A percentile compares a stretch with the other conserved stretches of the same genome.
These are phyloP conservation scores for Bimastos eiseni DNA, from an alignment of 2,888 invertebrate genomes.

Conservation along the genomic window DNA sequence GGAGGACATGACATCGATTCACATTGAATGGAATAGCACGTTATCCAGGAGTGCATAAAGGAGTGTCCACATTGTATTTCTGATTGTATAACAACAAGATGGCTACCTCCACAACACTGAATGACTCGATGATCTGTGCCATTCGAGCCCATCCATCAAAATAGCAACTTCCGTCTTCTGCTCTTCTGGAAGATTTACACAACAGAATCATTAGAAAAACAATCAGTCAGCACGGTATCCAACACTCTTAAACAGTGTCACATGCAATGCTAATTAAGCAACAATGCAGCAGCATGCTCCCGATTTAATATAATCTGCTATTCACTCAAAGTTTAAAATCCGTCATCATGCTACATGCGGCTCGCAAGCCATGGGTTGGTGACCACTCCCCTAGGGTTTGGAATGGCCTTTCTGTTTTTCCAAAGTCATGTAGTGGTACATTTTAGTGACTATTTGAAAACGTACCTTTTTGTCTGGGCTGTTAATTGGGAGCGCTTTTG, in stretches of 20 bases:
- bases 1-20: too few relatives aligned
- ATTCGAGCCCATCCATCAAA: conserved; percentile 99
- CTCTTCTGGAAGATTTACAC: conserved; percentile 68
- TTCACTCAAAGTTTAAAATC: neutral
- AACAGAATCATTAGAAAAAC: neutral
- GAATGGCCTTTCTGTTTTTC: too few relatives aligned
- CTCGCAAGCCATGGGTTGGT: too few relatives aligned
- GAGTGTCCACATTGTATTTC: neutral
- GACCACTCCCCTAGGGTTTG: too few relatives aligned
- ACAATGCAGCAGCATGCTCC: neutral
- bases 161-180: conserved; percentile 74
- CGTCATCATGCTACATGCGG: neutral
- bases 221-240: neutral
- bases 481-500: too few relatives aligned
- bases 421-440: too few relatives aligned
- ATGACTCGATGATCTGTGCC: conserved; percentile 90
- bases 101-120: conserved; percentile 89
- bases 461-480: too few relatives aligned
- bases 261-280: neutral
- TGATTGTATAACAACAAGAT: conserved; percentile 53
- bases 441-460: too few relatives aligned
- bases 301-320: neutral
- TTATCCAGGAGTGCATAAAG: too few relatives aligned
- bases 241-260: neutral
- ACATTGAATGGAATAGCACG: too few relatives aligned